These are phyloP conservation scores for Harpagoxenus sublaevis DNA, from an alignment of 2,888 invertebrate genomes.

Conservation along the genomic window DNA sequence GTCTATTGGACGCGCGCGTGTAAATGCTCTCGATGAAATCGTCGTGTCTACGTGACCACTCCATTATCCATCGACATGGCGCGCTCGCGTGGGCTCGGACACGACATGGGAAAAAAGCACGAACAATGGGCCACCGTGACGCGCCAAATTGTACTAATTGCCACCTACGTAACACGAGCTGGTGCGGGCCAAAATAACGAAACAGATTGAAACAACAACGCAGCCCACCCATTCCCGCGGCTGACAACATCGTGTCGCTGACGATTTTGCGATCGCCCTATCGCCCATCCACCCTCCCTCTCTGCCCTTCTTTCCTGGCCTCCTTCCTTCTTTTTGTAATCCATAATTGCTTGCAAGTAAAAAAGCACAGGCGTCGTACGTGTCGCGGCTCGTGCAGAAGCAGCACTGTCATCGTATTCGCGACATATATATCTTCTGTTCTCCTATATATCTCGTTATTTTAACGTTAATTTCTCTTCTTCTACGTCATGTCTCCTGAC, in stretches of 20 bases:
- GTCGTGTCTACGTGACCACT: constrained; percentile 4
- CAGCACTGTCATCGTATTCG: constrained; percentile 32
- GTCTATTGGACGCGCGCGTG: neutral
- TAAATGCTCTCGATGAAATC: constrained; percentile 4
- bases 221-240: constrained; percentile 9
- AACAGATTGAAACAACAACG: constrained; percentile 46
- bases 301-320: neutral
- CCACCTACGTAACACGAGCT: constrained; percentile 51
- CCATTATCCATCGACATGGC: constrained; percentile 48
- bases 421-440: constrained; percentile 16
- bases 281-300: neutral
- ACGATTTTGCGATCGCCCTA: constrained; percentile 18
- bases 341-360: constrained; percentile 74
- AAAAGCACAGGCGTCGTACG: constrained; percentile 67
- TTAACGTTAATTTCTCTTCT: constrained; percentile 5
- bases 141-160: constrained; percentile 56
- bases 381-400: constrained; percentile 64
- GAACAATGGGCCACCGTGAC: constrained; percentile 51
- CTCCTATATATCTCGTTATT: constrained; percentile 5
- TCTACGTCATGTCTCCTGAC: neutral
- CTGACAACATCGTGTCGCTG: constrained; percentile 19
- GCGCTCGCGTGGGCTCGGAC: constrained; percentile 40
- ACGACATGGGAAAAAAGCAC: constrained; percentile 52
- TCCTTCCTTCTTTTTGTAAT: constrained; percentile 26
- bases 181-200: constrained; percentile 51